Base-by-base conservation (phyloP, 2,113 vertebrate species). In the Crotalus helleri region DNA sequence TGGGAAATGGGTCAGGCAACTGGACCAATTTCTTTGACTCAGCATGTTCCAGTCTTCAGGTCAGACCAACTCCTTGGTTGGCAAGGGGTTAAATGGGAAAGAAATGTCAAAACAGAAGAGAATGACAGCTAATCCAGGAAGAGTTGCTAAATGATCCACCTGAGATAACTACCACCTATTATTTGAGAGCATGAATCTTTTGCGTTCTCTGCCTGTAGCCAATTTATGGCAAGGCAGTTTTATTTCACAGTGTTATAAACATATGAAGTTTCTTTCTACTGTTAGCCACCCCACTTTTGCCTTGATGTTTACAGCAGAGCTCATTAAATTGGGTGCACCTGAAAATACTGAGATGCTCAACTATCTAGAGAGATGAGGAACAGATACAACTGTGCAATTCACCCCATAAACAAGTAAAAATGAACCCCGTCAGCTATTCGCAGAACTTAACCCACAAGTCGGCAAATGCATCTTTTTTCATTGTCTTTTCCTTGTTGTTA, bases 371-470 rank as follows among this genome's bases (percentile, higher is more conserved):
- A 94, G 90, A 96, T 85, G 85, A 96, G 86, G 59, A 96, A 96
- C 96, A 97, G 96, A 96, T 95, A 96, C 95, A 93, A 94, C 94
- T 96, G 95, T 94, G 92, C 96, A 95, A 96, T 97, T 90, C 93
- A 94, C 96, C 96, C 97, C 96, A 95, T 95, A 96, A 97, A 96
- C 94, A 94, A 96, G 96, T 92, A 96, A 95, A 96, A 97, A 92
- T 49, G 96, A 97, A 96, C 55, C 55, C 59, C 90, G 64, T 94
- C 96, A 95, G 44, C 96, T 93, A 91, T 90, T 94, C 90, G 26
- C 91, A 90, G 94, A 90, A 6, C 92, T 94, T 86, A 87, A 85
- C 89, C 92, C 0, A 85, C 92, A 94, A 95, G 87, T 93, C 95
- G 59, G 94, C 90, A 94, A 92, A 85, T 64, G 85, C 5, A 89